Percentiles rank a stretch among this genome's conserved stretches.
Evolutionary conservation across 2,113 vertebrate genomes (phyloP).

Genomic region (Cervus canadensis): DNA sequence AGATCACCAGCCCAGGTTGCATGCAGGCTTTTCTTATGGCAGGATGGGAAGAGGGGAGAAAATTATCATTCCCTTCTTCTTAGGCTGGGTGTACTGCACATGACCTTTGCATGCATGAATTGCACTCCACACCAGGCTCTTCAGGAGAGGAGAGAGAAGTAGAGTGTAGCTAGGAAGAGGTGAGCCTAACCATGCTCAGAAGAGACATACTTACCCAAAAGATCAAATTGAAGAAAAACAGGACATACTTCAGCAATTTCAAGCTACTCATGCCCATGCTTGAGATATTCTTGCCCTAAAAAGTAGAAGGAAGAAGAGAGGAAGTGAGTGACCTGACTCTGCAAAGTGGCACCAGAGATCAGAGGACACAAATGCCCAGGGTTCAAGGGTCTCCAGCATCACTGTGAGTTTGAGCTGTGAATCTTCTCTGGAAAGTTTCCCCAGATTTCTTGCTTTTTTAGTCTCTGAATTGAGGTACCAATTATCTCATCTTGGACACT

Average conservation of each 20-base stretch:
- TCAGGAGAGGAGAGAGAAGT: not conserved
- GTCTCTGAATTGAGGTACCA: not conserved
- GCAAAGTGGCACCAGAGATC: not conserved
- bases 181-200: not conserved
- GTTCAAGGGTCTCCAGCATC: not conserved
- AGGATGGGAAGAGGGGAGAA: not conserved
- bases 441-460: not conserved
- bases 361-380: not conserved
- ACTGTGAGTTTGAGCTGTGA: not conserved
- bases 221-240: slow-evolving; percentile 77
- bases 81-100: not conserved
- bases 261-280: slow-evolving; percentile 71
- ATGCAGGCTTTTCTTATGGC: not conserved
- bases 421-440: not conserved
- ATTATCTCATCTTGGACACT: not conserved
- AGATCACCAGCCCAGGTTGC: too few species aligned
- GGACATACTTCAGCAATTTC: slow-evolving; percentile 73
- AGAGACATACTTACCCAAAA: slow-evolving; percentile 77
- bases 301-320: not conserved
- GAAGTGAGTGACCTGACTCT: not conserved
- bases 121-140: not conserved
- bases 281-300: slow-evolving; percentile 47
- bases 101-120: not conserved
- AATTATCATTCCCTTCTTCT: not conserved
- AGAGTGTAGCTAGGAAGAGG: not conserved